Evolutionary conservation across 2,797 vertebrate genomes (phyloP).

Genomic region (Craterocephalus amniculus): DNA sequence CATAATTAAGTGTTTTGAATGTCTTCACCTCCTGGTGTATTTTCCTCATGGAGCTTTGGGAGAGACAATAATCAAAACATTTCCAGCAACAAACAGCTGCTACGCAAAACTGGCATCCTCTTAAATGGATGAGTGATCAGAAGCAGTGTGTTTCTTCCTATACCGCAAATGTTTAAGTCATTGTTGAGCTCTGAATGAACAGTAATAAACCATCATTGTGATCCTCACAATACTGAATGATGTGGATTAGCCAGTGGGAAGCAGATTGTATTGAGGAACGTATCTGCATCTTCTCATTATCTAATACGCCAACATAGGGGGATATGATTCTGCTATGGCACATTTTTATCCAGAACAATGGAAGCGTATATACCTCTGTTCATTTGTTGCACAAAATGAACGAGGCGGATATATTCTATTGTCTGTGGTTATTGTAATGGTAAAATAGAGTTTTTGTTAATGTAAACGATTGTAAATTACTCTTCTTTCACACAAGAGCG

Average conservation of each 20-base stretch:
- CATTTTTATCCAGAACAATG: constrained; percentile 72
- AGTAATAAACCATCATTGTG: constrained; percentile 77
- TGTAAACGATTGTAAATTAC: constrained; percentile 80
- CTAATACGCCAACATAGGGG: constrained; percentile 70
- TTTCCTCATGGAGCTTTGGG: constrained; percentile 24
- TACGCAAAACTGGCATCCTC: constrained; percentile 61
- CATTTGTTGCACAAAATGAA: constrained; percentile 69
- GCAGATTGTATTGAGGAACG: constrained; percentile 70
- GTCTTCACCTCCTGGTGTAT: constrained; percentile 10
- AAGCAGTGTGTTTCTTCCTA: constrained; percentile 57
- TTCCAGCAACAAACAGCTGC: constrained; percentile 42
- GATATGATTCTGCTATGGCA: constrained; percentile 61
- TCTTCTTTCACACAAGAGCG: constrained; percentile 72
- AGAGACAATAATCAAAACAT: constrained; percentile 44
- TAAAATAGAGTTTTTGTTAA: constrained; percentile 80
- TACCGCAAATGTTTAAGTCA: constrained; percentile 66
- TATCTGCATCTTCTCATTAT: constrained; percentile 80
- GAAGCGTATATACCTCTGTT: constrained; percentile 56
- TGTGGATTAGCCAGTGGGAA: constrained; percentile 75
- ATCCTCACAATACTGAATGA: constrained; percentile 72
- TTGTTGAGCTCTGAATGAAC: constrained; percentile 71
- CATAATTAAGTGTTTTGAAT: constrained; percentile 40
- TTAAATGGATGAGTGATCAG: constrained; percentile 70
- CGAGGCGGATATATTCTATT: constrained; percentile 67
- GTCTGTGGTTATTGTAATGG: constrained; percentile 81